Conservation (phyloP, 2,113 vertebrate species). For the Nycticebus coucang region DNA sequence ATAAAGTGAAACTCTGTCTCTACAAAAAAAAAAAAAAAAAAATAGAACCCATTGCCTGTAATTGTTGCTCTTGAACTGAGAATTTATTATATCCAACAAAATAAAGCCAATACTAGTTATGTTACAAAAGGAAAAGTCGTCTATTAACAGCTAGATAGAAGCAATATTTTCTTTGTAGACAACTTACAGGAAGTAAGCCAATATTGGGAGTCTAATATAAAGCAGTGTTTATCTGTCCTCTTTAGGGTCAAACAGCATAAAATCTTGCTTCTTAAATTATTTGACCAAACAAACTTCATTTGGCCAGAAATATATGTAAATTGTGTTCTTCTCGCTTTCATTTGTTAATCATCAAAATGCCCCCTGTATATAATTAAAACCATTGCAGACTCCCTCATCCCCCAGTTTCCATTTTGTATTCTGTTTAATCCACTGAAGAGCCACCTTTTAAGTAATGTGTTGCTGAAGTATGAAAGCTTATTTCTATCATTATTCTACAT, state of each 20-base stretch:
- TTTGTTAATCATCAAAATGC: background rate
- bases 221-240: background rate
- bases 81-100: background rate
- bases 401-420: background rate
- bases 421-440: conserved; percentile 66
- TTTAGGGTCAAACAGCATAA: background rate
- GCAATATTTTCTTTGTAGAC: conserved; percentile 61
- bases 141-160: conserved; percentile 51
- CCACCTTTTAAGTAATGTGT: conserved; percentile 27
- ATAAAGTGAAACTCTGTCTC: too few species aligned
- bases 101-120: background rate
- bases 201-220: background rate
- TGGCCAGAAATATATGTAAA: background rate
- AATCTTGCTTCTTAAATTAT: conserved; percentile 38
- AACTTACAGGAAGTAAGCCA: background rate
- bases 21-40: background rate
- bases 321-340: background rate
- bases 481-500: background rate
- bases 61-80: background rate
- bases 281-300: background rate
- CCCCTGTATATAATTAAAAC: background rate
- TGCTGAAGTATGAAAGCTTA: background rate
- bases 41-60: background rate
- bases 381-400: background rate
- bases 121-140: conserved; percentile 52